Base-by-base conservation (phyloP, 2,888 invertebrate genomes). In the Rhorus exstirpatorius region DNA sequence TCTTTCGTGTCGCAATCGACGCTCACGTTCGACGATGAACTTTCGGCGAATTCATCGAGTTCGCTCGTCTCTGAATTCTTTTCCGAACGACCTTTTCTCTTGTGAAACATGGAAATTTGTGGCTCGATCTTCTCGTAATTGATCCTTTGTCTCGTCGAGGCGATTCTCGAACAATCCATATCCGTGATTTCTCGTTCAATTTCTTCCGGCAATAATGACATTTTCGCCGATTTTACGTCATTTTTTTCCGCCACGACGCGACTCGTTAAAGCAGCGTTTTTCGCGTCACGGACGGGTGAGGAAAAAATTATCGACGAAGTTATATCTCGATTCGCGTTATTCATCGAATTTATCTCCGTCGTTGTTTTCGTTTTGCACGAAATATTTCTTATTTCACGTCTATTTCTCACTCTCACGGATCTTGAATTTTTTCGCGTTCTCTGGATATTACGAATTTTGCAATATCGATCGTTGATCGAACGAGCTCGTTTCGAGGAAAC, bases 51-150 rank as follows among this genome's bases (percentile, higher is more conserved):
- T 19, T 6, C 0, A 10, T 55, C 4, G 3, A 1, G 26, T 31
- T n/a, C n/a, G n/a, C n/a, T n/a, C n/a, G 14, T 17, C 17, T 46
- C 49, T 19, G 46, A 12, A 21, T 6, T 71, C 60, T 60, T 71
- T 24, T 24, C 14, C 1, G n/a, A 24, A 26, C 31, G 38, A 31
- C 17, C 53, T 75, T n/a, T 63, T 63, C 2, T 65, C 31, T 55
- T 55, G 0, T 35, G 35, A 3, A 51, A 10, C 3, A n/a, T 44
- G 17, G 12, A 4, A 49, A n/a, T 68, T 26, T 58, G 14, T 12
- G 19, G n/a, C 17, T 68, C 60, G 12, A 24, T 0, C 21, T 35
- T 35, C 2, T 14, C 44, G 7, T 49, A 8, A 10, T 4, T 12
- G 31, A 63, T 53, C 7, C 12, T 41, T 41, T 26, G 14, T 21